phyloP scores from a whole-genome alignment of 2,797 vertebrate species.

The Myotis pilosus region DNA sequence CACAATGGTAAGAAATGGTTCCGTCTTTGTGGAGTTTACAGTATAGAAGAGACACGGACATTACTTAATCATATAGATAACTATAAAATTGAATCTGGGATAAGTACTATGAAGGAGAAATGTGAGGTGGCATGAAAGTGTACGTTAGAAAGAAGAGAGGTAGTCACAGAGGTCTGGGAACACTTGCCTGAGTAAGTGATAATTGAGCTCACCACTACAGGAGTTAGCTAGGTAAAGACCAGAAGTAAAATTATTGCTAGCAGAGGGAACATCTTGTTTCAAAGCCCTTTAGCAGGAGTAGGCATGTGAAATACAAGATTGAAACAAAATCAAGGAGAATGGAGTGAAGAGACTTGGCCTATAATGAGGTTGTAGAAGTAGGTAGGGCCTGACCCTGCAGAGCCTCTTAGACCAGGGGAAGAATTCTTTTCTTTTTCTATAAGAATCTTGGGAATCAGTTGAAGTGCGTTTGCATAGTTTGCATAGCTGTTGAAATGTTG shows the following conservation, averaged over 20 bases:
- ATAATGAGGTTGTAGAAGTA: neutral
- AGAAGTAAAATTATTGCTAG: neutral
- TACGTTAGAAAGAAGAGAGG: neutral
- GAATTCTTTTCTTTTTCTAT: neutral
- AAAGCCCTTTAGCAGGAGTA: neutral
- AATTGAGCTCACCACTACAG: neutral
- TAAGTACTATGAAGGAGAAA: neutral
- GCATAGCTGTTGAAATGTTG: neutral
- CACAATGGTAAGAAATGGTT: neutral
- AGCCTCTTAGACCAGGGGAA: neutral
- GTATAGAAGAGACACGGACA: neutral
- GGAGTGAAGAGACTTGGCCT: neutral
- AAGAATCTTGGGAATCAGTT: neutral
- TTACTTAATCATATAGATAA: neutral
- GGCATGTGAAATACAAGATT: neutral
- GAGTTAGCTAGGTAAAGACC: neutral
- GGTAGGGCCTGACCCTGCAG: neutral
- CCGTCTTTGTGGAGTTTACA: neutral
- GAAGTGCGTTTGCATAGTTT: neutral
- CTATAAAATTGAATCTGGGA: neutral
- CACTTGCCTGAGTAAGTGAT: neutral
- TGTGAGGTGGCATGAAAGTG: neutral
- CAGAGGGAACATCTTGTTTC: neutral
- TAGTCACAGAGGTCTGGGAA: neutral
- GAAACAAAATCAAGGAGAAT: neutral